Percentiles rank a stretch among this genome's conserved stretches.
phyloP scores from a whole-genome alignment of 2,113 vertebrate species.

The Empidonax traillii region DNA sequence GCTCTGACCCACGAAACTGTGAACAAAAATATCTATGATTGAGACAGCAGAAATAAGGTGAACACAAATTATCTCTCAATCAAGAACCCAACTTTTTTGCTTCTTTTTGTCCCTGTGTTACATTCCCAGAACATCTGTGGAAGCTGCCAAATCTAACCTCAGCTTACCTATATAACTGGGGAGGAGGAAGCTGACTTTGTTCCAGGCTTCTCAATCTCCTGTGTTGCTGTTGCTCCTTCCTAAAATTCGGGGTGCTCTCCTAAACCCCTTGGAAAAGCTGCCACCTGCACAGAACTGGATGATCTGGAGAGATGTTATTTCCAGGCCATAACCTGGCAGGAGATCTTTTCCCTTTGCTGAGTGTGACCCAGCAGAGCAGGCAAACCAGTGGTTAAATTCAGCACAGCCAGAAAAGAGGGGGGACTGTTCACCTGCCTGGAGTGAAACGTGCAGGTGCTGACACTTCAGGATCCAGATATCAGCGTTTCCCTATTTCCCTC shows the following conservation, averaged over 20 bases:
- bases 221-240: background rate
- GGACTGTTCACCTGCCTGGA: background rate
- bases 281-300: background rate
- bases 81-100: background rate
- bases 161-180: rapidly evolving
- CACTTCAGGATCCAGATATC: background rate
- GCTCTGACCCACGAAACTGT: background rate
- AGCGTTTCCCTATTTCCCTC: background rate
- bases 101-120: background rate
- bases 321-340: background rate
- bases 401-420: background rate
- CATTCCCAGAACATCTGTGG: background rate
- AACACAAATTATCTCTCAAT: background rate
- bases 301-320: background rate
- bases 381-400: background rate
- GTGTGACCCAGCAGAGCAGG: background rate
- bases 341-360: background rate
- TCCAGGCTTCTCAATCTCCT: background rate
- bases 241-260: background rate
- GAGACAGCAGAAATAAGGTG: rapidly evolving
- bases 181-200: background rate
- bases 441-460: background rate
- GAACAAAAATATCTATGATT: rapidly evolving
- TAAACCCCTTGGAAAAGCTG: background rate
- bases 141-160: background rate